These are phyloP conservation scores for Strongylocentrotus purpuratus DNA, from an alignment of 35 echinoderm and acorn worm genomes.

Conservation along the genomic window DNA sequence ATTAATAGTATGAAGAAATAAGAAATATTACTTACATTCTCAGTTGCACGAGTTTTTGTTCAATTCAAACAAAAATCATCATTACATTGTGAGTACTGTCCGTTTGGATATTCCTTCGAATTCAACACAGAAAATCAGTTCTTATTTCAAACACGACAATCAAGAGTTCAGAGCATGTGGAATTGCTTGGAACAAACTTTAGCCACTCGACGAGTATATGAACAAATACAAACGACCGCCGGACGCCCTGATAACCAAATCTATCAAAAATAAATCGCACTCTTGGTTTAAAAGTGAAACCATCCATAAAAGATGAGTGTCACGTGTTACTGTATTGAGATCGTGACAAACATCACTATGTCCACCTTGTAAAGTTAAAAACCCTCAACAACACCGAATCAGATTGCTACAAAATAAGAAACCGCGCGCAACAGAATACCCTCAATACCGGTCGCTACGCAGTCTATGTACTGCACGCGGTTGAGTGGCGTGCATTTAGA, in stretches of 20 bases:
- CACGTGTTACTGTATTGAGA: not conserved
- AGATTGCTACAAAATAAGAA: not conserved
- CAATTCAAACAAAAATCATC: not conserved
- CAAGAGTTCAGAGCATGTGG: not conserved
- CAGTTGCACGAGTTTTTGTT: not conserved
- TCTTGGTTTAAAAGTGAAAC: too few relatives aligned
- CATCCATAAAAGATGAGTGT: not conserved
- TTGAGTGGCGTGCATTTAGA: not conserved
- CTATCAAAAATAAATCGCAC: not conserved
- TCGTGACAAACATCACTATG: not conserved
- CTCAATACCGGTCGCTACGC: not conserved
- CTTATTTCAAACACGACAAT: not conserved
- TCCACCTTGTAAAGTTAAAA: not conserved
- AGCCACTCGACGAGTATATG: not conserved
- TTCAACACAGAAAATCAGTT: not conserved
- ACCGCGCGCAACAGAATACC: not conserved
- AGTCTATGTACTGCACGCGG: not conserved
- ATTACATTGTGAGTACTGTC: not conserved
- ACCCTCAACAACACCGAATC: not conserved
- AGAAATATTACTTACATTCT: slow-evolving; percentile 4
- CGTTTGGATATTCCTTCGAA: not conserved
- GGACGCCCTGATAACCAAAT: not conserved
- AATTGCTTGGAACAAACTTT: not conserved
- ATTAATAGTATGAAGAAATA: not conserved
- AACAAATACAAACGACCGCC: not conserved